phyloP scores from a whole-genome alignment of 35 echinoderm and acorn worm genomes.

The Ptychodera flava region DNA sequence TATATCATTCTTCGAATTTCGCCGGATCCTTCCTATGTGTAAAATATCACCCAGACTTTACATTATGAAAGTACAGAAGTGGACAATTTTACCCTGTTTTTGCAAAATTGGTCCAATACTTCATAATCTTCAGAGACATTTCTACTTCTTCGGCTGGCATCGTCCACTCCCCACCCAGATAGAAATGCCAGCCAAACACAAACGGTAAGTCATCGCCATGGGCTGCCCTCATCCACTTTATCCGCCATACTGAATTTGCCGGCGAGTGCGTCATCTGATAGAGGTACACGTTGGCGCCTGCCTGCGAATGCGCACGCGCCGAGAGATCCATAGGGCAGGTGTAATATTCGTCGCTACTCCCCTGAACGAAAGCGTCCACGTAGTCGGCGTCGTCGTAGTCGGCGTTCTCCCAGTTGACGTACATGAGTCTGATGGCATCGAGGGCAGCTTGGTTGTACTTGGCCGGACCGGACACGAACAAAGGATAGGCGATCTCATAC shows the following conservation, averaged over 20 bases:
- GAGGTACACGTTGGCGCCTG: too few species aligned
- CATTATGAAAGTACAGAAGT: too few species aligned
- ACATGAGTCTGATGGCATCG: slow-evolving; percentile 22
- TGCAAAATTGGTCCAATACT: slow-evolving; percentile 19
- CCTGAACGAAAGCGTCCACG: slow-evolving; percentile 43
- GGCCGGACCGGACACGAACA: too few species aligned
- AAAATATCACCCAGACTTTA: too few species aligned
- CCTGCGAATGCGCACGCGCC: slow-evolving; percentile 46
- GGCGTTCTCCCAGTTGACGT: slow-evolving; percentile 41
- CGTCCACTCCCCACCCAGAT: background rate
- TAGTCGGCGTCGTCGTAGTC: slow-evolving; percentile 54
- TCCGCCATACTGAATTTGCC: background rate
- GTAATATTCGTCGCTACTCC: slow-evolving; percentile 48
- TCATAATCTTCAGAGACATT: slow-evolving; percentile 12
- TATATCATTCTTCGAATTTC: too few species aligned
- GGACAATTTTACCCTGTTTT: too few species aligned
- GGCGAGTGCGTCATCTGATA: slow-evolving; percentile 72
- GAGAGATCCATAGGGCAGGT: slow-evolving; percentile 47
- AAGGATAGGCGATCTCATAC: too few species aligned
- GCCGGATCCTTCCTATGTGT: too few species aligned
- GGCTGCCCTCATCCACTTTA: background rate
- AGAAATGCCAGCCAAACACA: slow-evolving; percentile 14
- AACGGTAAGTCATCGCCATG: slow-evolving; percentile 20
- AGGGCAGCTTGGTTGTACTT: slow-evolving; percentile 8
- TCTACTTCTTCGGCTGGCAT: background rate